phyloP scores from a whole-genome alignment of 2,888 invertebrate genomes.

The Drosophila kambysellisi region DNA sequence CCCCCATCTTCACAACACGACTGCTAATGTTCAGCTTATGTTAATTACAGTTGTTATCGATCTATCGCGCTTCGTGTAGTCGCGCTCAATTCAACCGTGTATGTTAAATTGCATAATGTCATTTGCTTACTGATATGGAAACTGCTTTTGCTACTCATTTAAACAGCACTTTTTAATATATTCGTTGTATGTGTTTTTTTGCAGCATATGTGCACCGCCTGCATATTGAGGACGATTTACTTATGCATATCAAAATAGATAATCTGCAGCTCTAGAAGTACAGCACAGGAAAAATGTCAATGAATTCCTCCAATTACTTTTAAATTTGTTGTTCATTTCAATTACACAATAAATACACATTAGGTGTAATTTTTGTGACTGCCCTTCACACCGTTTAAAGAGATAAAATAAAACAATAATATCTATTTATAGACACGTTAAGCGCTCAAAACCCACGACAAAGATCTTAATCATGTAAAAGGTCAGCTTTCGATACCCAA shows the following conservation, averaged over 20 bases:
- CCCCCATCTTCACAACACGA: no score
- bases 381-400: neutral
- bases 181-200: neutral
- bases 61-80: no score
- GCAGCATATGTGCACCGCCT: slow-evolving; percentile 37
- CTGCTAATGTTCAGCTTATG: no score
- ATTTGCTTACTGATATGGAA: neutral
- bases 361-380: neutral
- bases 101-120: neutral
- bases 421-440: neutral
- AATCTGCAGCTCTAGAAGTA: no score
- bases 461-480: slow-evolving; percentile 12
- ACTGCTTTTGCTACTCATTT: neutral
- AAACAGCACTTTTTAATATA: neutral
- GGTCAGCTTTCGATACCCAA: slow-evolving; percentile 6
- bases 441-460: neutral
- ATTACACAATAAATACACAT: neutral
- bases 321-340: neutral
- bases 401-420: neutral
- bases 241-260: slow-evolving; percentile 6
- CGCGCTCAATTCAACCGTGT: neutral
- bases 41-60: neutral
- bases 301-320: neutral
- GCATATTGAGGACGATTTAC: slow-evolving; percentile 9
- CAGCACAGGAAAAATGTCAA: neutral